Percentiles rank a stretch among this genome's conserved stretches.
Conservation (phyloP, 2,888 invertebrate species). For the Pyralis farinalis region DNA sequence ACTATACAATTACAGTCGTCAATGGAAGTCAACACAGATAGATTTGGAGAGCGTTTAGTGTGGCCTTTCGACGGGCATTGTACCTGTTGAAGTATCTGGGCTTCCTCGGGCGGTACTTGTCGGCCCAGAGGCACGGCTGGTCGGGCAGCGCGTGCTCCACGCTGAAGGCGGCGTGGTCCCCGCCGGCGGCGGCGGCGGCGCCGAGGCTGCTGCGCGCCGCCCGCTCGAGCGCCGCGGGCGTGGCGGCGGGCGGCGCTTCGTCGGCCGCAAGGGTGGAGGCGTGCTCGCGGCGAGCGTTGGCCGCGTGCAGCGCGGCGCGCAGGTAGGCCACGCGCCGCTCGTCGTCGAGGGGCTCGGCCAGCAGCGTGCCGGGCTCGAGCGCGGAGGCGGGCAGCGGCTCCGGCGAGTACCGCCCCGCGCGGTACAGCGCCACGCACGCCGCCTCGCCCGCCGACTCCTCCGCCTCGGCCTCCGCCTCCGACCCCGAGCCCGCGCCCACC, state of each 20-base stretch:
- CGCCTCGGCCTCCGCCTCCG: conserved; percentile 13
- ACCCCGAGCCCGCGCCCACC: conserved; percentile 21
- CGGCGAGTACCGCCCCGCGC: conserved; percentile 93
- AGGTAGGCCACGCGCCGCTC: conserved; percentile 86
- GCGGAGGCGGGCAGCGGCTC: conserved; percentile 83
- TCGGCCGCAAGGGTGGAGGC: conserved; percentile 80
- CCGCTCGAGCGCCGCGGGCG: conserved; percentile 31
- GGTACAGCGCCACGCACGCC: conserved; percentile 77
- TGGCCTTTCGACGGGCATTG: too few species aligned
- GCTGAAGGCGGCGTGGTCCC: conserved; percentile 95
- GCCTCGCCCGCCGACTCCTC: conserved; percentile 36
- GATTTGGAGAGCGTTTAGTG: too few species aligned
- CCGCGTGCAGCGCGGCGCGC: conserved; percentile 83
- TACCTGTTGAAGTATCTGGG: conserved; percentile 96
- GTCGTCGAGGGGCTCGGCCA: conserved; percentile 89
- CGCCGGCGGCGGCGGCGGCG: conserved; percentile 89
- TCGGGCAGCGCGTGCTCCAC: conserved; percentile 93
- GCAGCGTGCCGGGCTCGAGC: conserved; percentile 86
- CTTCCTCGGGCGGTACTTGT: conserved; percentile 98
- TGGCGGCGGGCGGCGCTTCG: conserved; percentile 50
- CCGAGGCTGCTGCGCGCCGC: conserved; percentile 87
- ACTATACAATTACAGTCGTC: too few species aligned
- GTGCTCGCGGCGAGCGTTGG: conserved; percentile 61
- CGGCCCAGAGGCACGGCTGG: conserved; percentile 96
- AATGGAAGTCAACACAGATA: too few species aligned